Evolutionary conservation across 92 coral and sea anemone species (phyloP), one percentile per base, ranked within the genome.

Genomic region (Bergia puertoricense): DNA sequence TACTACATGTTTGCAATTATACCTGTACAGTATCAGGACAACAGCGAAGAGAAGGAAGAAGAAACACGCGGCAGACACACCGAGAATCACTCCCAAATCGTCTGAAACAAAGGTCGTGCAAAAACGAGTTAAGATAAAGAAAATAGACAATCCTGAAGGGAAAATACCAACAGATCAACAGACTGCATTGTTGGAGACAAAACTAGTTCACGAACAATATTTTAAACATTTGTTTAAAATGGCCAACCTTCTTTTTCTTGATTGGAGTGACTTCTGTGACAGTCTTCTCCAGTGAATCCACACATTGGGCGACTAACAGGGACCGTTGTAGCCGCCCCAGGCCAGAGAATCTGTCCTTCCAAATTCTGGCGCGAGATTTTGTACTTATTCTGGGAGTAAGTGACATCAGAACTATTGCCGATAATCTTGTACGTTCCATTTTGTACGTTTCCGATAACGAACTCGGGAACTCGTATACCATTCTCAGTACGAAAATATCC

Each of bases 401-500:
- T 56, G 71, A 76, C 74, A 6, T n/a, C 42, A 11, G 89, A 85
- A 46, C 82, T 50, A 88, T 92, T 92, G 30, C 91, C 80, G 76
- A 94, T 65, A 30, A 85, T 79, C 86, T 44, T 77, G 88, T 94
- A 91, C 66, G 86, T 56, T 10, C 97, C 95, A 13, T 89, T 80
- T 20, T 85, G 93, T 48, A 94, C 66, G 85, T 94, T 94, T 1
- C 97, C 97, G 73, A 94, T 91, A 8, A 92, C 95, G 81, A 94
- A 92, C 81, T 89, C 88, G 13, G 97, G 97, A 36, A 94, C 89
- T 71, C 97, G 89, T 6, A 86, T 87, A 13, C 97, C 97, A 37
- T 92, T 89, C 14, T 85, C 90, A 89, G 93, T 92, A 65, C 86
- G 42, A 44, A 94, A 91, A 18, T 76, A 38, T 20, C 97, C 97